A percentile compares a stretch with the other conserved stretches of the same genome.
phyloP scores from a whole-genome alignment of 2,888 invertebrate species.

The Megaustenia siamemsis region DNA sequence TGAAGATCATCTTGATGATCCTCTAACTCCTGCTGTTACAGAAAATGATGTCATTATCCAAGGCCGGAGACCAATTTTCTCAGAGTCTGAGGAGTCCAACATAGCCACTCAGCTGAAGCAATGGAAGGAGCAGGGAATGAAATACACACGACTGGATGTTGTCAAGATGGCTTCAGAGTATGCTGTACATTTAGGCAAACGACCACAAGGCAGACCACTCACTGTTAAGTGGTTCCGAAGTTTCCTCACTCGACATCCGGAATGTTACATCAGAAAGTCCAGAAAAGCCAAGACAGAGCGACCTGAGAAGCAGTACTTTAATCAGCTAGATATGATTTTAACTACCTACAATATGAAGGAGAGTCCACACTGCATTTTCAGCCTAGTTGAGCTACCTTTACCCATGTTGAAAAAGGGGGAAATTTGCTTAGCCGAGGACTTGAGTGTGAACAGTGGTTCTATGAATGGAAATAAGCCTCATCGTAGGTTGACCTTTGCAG shows the following conservation, averaged over 20 bases:
- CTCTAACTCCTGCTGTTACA: conserved; percentile 41
- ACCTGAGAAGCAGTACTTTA: conserved; percentile 51
- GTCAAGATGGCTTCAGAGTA: conserved; percentile 55
- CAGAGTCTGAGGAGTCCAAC: conserved; percentile 44
- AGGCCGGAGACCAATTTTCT: conserved; percentile 51
- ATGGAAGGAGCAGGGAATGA: conserved; percentile 52
- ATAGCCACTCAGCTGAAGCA: conserved; percentile 48
- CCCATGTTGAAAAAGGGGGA: conserved; percentile 50
- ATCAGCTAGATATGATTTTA: conserved; percentile 50
- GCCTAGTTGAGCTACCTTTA: conserved; percentile 46
- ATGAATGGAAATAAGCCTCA: conserved; percentile 44
- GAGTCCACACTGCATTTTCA: conserved; percentile 54
- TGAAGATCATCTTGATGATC: conserved; percentile 16
- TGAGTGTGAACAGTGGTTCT: conserved; percentile 33
- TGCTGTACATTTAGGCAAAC: conserved; percentile 53
- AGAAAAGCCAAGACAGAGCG: conserved; percentile 45
- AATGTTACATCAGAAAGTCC: conserved; percentile 54
- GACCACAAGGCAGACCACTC: conserved; percentile 47
- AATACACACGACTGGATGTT: conserved; percentile 52
- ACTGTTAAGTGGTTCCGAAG: conserved; percentile 55
- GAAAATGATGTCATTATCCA: conserved; percentile 55
- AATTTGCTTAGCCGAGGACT: conserved; percentile 29
- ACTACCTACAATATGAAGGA: conserved; percentile 49
- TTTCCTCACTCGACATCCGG: conserved; percentile 52
- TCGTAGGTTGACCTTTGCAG: conserved; percentile 31